Evolutionary conservation across 2,888 invertebrate genomes (phyloP).

Genomic region (Himalopsyche tibetana): DNA sequence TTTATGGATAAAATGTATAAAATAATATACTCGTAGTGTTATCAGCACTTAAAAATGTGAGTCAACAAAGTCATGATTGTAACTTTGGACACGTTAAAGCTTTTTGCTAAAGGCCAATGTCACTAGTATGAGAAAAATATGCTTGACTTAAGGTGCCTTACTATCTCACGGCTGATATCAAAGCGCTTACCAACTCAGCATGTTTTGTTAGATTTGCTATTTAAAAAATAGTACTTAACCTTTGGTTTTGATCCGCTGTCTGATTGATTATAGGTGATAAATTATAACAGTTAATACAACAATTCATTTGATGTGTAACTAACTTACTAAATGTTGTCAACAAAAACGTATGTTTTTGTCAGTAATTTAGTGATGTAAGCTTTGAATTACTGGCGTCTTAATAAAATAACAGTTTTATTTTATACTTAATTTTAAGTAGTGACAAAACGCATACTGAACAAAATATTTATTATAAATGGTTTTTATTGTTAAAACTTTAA

Average conservation of each 20-base stretch:
- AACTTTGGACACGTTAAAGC: slow-evolving; percentile 5
- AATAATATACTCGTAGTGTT: neutral
- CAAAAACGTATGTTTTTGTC: too few species aligned
- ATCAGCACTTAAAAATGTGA: neutral
- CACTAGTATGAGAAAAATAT: neutral
- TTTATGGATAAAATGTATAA: neutral
- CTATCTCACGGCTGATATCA: neutral
- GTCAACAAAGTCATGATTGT: neutral
- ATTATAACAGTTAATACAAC: too few species aligned
- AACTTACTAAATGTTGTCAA: too few species aligned
- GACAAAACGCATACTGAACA: too few species aligned
- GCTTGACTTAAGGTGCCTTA: neutral
- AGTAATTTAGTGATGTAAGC: too few species aligned
- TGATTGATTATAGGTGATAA: too few species aligned
- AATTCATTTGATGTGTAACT: too few species aligned
- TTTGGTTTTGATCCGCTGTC: neutral
- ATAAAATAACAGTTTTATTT: too few species aligned
- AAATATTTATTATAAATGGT: too few species aligned
- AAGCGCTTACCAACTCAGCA: neutral
- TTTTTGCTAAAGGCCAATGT: slow-evolving; percentile 10
- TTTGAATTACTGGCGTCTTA: too few species aligned
- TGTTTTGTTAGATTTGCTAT: neutral
- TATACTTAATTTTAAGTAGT: too few species aligned
- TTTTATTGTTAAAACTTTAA: too few species aligned
- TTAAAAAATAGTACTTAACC: neutral